These are phyloP conservation scores for Chaenogobius annularis DNA, from an alignment of 2,113 vertebrate genomes.

Conservation along the genomic window DNA sequence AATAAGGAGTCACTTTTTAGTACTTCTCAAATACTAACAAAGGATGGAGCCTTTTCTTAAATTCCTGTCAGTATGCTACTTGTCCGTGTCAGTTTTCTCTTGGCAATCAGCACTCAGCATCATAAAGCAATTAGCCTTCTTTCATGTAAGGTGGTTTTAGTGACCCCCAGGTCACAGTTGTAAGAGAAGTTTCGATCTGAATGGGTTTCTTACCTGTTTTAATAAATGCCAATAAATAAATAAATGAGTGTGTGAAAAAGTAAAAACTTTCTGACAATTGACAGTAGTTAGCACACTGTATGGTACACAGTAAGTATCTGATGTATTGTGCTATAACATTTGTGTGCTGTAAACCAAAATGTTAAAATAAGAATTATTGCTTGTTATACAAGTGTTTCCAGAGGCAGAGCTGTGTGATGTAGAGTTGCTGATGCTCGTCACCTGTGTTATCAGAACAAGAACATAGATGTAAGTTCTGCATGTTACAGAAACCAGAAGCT, in stretches of 20 bases:
- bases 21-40: constrained; percentile 44
- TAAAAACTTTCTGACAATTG: too few relatives aligned
- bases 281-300: too few relatives aligned
- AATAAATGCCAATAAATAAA: too few relatives aligned
- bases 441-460: not conserved
- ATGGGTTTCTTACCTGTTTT: too few relatives aligned
- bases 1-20: constrained; percentile 39
- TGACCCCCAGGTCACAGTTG: too few relatives aligned
- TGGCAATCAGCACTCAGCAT: constrained; percentile 29
- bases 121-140: constrained; percentile 12
- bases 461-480: too few relatives aligned
- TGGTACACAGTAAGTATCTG: too few relatives aligned
- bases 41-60: constrained; percentile 41
- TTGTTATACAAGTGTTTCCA: not conserved
- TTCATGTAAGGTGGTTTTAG: too few relatives aligned
- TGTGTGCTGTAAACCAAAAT: too few relatives aligned
- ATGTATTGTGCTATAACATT: too few relatives aligned
- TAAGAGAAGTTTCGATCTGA: too few relatives aligned
- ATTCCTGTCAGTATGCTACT: constrained; percentile 41
- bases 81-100: constrained; percentile 26
- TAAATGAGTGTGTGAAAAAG: too few relatives aligned
- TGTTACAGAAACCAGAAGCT: constrained; percentile 13
- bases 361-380: not conserved
- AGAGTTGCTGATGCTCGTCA: not conserved
- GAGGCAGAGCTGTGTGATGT: not conserved